phyloP scores from a whole-genome alignment of 2,797 vertebrate species.

The Acanthornis magna region DNA sequence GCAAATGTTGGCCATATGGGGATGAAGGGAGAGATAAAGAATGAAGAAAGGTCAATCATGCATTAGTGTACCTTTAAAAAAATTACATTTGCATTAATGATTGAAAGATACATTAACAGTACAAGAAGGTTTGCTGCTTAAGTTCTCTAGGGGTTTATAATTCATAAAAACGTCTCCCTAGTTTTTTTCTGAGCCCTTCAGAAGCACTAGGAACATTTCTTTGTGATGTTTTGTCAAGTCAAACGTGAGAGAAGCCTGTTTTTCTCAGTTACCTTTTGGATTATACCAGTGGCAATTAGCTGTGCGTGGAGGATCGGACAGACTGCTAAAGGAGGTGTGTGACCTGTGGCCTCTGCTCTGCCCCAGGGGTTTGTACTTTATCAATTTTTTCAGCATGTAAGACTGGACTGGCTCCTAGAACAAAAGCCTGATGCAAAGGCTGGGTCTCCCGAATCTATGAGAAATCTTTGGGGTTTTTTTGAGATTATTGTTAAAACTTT shows the following conservation, averaged over 20 bases:
- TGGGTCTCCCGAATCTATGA: not conserved
- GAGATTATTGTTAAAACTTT: not conserved
- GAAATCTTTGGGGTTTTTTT: not conserved
- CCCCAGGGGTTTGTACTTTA: not conserved
- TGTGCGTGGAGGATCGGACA: constrained; percentile 5
- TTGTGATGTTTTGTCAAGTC: not conserved
- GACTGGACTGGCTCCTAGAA: not conserved
- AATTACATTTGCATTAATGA: not conserved
- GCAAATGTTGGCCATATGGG: not conserved
- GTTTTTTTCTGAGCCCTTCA: constrained; percentile 5
- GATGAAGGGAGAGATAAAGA: not conserved
- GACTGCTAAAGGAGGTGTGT: not conserved
- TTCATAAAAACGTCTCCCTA: not conserved
- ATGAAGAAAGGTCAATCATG: not conserved
- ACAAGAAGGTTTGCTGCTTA: not conserved
- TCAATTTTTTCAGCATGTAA: not conserved
- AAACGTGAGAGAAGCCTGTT: not conserved
- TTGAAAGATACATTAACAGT: not conserved
- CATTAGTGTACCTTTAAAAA: not conserved
- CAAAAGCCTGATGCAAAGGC: not conserved
- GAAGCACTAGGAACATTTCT: not conserved
- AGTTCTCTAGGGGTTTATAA: not conserved
- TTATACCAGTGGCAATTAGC: constrained; percentile 17
- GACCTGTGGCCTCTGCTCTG: not conserved
- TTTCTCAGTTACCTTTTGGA: constrained; percentile 24